phyloP scores from a whole-genome alignment of 2,797 vertebrate genomes.

The Falco columbarius region DNA sequence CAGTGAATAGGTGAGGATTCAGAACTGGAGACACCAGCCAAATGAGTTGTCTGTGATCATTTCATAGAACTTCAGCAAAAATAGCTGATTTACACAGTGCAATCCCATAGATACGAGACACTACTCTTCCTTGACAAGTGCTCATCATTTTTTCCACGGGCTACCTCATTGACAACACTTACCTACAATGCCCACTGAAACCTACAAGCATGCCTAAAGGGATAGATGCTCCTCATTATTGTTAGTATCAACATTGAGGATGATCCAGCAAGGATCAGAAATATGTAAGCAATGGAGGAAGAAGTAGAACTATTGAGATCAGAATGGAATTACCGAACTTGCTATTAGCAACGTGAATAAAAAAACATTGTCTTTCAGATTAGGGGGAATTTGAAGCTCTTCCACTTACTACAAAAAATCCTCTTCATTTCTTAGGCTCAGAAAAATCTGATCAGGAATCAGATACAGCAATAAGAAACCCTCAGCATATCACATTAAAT shows the following conservation, averaged over 20 bases:
- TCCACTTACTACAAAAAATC: neutral
- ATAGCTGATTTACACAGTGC: neutral
- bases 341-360: neutral
- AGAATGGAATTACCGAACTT: neutral
- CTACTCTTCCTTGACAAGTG: neutral
- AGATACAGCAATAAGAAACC: neutral
- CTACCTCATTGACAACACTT: neutral
- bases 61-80: neutral
- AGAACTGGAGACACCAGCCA: neutral
- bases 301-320: neutral
- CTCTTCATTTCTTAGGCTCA: neutral
- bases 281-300: fast-evolving
- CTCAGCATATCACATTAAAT: neutral
- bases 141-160: neutral
- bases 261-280: neutral
- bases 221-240: neutral
- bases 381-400: neutral
- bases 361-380: neutral
- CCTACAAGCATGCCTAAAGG: neutral
- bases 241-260: neutral
- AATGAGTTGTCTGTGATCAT: neutral
- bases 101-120: neutral
- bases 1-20: neutral
- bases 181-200: neutral
- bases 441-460: neutral